These are phyloP conservation scores for Platycheirus rosarum DNA, from an alignment of 2,888 invertebrate species.

Conservation along the genomic window DNA sequence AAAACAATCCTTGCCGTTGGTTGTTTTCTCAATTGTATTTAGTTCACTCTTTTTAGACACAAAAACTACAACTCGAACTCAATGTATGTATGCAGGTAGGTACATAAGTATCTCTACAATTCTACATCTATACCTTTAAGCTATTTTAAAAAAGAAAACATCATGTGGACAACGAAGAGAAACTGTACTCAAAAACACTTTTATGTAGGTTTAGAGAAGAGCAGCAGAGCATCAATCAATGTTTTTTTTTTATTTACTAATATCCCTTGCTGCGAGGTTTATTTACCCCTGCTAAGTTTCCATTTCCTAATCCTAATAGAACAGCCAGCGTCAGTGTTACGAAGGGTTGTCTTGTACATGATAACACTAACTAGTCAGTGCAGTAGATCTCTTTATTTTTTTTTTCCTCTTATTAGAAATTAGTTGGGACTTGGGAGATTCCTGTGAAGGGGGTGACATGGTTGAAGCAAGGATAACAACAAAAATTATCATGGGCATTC, in stretches of 20 bases:
- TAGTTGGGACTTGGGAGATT: no score
- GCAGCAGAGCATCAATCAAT: constrained; percentile 64
- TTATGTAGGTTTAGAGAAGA: constrained; percentile 51
- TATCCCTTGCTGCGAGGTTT: constrained; percentile 8
- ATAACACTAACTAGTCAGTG: no score
- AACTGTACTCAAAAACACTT: constrained; percentile 69
- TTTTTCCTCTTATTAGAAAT: constrained; percentile 11
- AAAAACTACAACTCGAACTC: constrained; percentile 14
- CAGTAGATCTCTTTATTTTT: background rate
- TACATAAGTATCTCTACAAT: no score
- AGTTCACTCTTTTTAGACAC: constrained; percentile 37
- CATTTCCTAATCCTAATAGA: background rate
- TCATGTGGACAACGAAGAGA: constrained; percentile 51
- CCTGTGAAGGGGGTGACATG: background rate
- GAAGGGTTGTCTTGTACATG: constrained; percentile 35
- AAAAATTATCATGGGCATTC: background rate
- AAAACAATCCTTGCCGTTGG: constrained; percentile 64
- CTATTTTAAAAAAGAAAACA: constrained; percentile 24
- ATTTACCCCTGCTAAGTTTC: constrained; percentile 28
- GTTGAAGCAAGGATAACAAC: background rate
- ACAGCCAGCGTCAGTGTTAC: background rate
- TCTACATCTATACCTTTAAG: no score
- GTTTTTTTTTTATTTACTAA: constrained; percentile 8
- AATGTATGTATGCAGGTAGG: no score
- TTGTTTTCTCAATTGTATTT: constrained; percentile 34